phyloP scores from a whole-genome alignment of 2,797 vertebrate species.

The Gymnodraco acuticeps region DNA sequence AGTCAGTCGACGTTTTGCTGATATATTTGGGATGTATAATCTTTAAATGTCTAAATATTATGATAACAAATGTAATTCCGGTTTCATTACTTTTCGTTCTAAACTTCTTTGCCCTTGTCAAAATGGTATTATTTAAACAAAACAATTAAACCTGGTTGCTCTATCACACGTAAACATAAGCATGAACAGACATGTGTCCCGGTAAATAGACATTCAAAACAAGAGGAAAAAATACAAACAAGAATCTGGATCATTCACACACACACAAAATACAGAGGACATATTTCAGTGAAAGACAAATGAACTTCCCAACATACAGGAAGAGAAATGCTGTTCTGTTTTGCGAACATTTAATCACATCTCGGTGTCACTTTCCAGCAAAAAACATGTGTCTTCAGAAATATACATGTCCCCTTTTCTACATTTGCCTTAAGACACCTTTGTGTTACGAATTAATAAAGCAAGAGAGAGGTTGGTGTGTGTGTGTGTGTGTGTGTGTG shows the following conservation, averaged over 20 bases:
- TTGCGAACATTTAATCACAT: background rate
- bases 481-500: background rate
- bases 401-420: slow-evolving; percentile 12
- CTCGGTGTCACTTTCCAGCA: slow-evolving; percentile 3
- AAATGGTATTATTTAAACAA: background rate
- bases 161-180: background rate
- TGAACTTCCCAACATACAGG: slow-evolving; percentile 8
- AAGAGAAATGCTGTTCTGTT: slow-evolving; percentile 14
- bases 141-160: background rate
- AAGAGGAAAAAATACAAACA: slow-evolving; percentile 10
- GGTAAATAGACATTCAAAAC: slow-evolving; percentile 12
- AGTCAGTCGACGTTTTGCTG: background rate
- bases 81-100: too few species aligned
- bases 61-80: background rate
- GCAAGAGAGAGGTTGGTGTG: slow-evolving; percentile 9
- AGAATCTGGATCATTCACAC: background rate
- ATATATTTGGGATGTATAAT: too few species aligned
- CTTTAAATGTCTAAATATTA: too few species aligned
- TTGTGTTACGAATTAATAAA: slow-evolving; percentile 59
- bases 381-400: slow-evolving; percentile 19
- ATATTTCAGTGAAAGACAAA: slow-evolving; percentile 16
- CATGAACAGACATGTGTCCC: background rate
- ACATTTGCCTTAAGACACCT: slow-evolving; percentile 24
- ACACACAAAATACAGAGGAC: background rate
- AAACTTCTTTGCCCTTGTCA: too few species aligned